Conservation (phyloP, 1,140 invertebrate species). For the Drosophila pallidifrons region DNA sequence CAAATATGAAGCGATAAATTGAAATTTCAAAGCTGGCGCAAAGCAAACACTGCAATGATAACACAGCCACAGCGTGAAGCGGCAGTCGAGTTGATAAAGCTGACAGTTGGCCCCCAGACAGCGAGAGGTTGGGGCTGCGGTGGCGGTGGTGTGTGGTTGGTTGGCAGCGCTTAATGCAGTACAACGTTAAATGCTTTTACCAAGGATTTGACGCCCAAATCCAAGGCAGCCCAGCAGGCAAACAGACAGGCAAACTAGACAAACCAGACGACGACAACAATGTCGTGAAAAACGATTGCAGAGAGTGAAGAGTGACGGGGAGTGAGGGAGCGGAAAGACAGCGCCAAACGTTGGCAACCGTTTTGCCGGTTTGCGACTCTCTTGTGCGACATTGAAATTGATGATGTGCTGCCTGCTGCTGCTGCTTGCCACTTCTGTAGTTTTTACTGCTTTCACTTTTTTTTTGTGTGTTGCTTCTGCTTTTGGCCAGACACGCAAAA, state of each 20-base stretch:
- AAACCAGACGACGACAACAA: slow-evolving; percentile 67
- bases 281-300: slow-evolving; percentile 69
- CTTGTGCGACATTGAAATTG: slow-evolving; percentile 77
- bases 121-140: not conserved
- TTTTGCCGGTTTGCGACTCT: slow-evolving; percentile 44
- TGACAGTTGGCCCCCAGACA: slow-evolving; percentile 27
- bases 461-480: slow-evolving; percentile 32
- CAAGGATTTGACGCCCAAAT: slow-evolving; percentile 75
- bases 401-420: slow-evolving; percentile 63
- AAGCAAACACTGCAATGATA: slow-evolving; percentile 64
- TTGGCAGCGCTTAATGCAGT: slow-evolving; percentile 66
- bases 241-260: slow-evolving; percentile 24
- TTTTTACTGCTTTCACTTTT: slow-evolving; percentile 79
- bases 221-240: slow-evolving; percentile 36
- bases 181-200: slow-evolving; percentile 80
- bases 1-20: slow-evolving; percentile 78
- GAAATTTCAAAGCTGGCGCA: slow-evolving; percentile 70
- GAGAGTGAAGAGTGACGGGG: not conserved
- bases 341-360: slow-evolving; percentile 4
- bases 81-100: slow-evolving; percentile 31
- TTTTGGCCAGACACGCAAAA: slow-evolving; percentile 78
- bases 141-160: not conserved
- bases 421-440: slow-evolving; percentile 61
- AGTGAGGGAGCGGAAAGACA: too few species aligned
- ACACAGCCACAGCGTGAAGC: slow-evolving; percentile 23